These are phyloP conservation scores for Siderastrea siderea DNA, from an alignment of 92 coral and sea anemone species.

Conservation along the genomic window DNA sequence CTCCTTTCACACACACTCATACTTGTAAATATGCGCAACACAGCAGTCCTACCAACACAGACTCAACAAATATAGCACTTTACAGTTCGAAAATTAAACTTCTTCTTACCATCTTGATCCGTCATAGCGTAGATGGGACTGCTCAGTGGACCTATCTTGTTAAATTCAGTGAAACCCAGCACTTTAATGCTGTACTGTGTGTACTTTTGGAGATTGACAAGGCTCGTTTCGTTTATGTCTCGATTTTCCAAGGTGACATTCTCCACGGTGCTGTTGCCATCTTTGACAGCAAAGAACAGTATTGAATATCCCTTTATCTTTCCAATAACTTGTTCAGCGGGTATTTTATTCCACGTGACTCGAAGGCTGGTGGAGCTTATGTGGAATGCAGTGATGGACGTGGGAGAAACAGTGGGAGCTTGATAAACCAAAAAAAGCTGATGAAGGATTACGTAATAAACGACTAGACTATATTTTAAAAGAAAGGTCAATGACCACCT, in stretches of 20 bases:
- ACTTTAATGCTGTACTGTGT: conserved; percentile 54
- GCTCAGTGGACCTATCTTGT: conserved; percentile 41
- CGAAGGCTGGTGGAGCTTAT: conserved; percentile 78
- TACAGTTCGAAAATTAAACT: not conserved
- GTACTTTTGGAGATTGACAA: conserved; percentile 22
- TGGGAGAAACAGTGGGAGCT: conserved; percentile 23
- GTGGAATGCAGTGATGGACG: conserved; percentile 29
- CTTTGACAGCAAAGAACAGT: conserved; percentile 2
- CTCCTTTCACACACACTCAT: too few relatives aligned
- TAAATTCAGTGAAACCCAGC: conserved; percentile 51
- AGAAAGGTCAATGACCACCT: too few relatives aligned
- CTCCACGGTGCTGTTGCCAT: not conserved
- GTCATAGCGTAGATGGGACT: conserved; percentile 46
- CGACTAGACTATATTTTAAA: too few relatives aligned
- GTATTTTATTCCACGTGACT: conserved; percentile 74
- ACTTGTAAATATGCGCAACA: too few relatives aligned
- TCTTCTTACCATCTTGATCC: conserved; percentile 60
- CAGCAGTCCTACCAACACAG: too few relatives aligned
- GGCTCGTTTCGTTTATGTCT: not conserved
- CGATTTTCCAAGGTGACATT: not conserved
- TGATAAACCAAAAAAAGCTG: not conserved
- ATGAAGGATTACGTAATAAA: too few relatives aligned
- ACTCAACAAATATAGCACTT: too few relatives aligned
- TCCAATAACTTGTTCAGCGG: conserved; percentile 49
- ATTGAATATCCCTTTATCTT: conserved; percentile 64